These are phyloP conservation scores for Hypselothyrea guttata DNA, from an alignment of 2,888 invertebrate genomes.

Conservation along the genomic window DNA sequence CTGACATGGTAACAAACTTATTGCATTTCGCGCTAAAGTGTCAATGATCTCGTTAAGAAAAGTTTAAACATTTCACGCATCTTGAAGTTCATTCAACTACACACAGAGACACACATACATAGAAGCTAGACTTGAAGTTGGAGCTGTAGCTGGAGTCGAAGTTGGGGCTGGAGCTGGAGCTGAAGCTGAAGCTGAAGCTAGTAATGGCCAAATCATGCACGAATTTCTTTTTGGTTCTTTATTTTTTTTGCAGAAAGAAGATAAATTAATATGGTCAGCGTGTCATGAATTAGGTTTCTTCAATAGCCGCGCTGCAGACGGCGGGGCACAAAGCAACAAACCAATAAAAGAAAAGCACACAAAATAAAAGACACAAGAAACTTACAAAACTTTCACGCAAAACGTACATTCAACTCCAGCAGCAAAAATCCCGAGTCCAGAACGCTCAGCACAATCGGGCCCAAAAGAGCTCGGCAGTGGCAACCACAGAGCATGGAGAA, in stretches of 20 bases:
- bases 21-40: slow-evolving; percentile 79
- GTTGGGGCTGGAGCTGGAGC: slow-evolving; percentile 6
- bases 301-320: slow-evolving; percentile 30
- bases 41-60: slow-evolving; percentile 77
- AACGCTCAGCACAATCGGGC: slow-evolving; percentile 9
- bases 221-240: no score
- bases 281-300: slow-evolving; percentile 75
- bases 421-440: slow-evolving; percentile 43
- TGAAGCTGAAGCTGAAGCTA: slow-evolving; percentile 22
- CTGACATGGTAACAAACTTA: slow-evolving; percentile 76
- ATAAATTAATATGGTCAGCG: slow-evolving; percentile 79
- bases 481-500: not conserved
- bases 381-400: slow-evolving; percentile 76
- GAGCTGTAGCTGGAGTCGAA: no score
- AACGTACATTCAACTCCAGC: slow-evolving; percentile 72
- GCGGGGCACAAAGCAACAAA: slow-evolving; percentile 59
- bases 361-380: slow-evolving; percentile 20
- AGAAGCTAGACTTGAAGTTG: slow-evolving; percentile 10
- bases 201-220: slow-evolving; percentile 75
- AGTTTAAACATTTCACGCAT: slow-evolving; percentile 74
- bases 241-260: slow-evolving; percentile 76
- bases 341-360: slow-evolving; percentile 35
- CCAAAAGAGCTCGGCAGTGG: slow-evolving; percentile 27
- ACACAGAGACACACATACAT: slow-evolving; percentile 23
- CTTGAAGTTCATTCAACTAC: slow-evolving; percentile 65